phyloP scores from a whole-genome alignment of 1,140 invertebrate genomes.

The Sycobia sp. region DNA sequence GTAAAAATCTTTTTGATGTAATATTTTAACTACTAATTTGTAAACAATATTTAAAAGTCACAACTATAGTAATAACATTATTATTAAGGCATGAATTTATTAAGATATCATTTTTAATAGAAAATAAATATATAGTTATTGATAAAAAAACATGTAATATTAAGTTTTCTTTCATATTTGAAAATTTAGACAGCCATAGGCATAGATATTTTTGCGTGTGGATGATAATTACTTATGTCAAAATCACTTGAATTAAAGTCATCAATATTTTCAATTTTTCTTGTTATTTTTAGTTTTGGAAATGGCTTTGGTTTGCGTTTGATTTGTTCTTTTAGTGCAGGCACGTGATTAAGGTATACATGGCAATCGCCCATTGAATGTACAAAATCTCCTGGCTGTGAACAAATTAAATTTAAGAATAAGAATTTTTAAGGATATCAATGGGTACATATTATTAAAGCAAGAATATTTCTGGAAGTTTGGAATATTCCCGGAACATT shows the following conservation, averaged over 20 bases:
- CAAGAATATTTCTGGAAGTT: not conserved
- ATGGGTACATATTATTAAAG: not conserved
- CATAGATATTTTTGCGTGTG: slow-evolving; percentile 92
- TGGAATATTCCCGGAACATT: slow-evolving; percentile 16
- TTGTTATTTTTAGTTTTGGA: slow-evolving; percentile 79
- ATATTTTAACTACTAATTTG: slow-evolving; percentile 31
- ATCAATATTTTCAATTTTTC: slow-evolving; percentile 79
- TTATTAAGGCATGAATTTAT: slow-evolving; percentile 47
- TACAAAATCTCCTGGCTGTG: slow-evolving; percentile 90
- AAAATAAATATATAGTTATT: slow-evolving; percentile 44
- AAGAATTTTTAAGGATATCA: slow-evolving; percentile 9
- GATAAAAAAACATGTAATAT: slow-evolving; percentile 27
- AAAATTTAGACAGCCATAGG: slow-evolving; percentile 88
- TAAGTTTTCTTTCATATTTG: slow-evolving; percentile 9
- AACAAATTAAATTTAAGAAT: slow-evolving; percentile 31
- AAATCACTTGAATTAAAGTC: slow-evolving; percentile 92
- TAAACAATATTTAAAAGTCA: slow-evolving; percentile 35
- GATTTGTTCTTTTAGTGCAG: slow-evolving; percentile 84
- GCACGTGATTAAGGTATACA: slow-evolving; percentile 92
- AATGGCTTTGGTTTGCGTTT: slow-evolving; percentile 81
- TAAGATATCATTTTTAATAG: slow-evolving; percentile 53
- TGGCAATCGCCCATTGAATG: slow-evolving; percentile 97
- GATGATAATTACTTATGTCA: slow-evolving; percentile 85
- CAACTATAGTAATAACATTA: slow-evolving; percentile 28
- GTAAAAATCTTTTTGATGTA: slow-evolving; percentile 24